Conservation (phyloP, 92 coral and sea anemone genomes). For the Palythoa grandiflora region DNA sequence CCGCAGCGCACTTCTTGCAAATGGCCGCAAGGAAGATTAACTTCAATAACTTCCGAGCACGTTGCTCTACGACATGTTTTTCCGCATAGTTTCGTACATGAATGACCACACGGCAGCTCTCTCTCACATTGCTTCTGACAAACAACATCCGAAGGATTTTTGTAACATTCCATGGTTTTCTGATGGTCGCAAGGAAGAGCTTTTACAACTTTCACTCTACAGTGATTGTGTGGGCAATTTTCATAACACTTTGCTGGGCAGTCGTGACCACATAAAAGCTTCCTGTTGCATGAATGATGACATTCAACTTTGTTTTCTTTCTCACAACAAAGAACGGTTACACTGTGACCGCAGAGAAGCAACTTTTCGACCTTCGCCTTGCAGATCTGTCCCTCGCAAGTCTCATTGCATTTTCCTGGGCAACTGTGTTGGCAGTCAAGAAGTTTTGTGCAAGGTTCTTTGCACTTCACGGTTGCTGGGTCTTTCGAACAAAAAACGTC, state of each 20-base stretch:
- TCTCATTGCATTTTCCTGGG: slow-evolving; percentile 43
- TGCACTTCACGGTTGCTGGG: slow-evolving; percentile 27
- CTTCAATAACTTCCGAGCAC: slow-evolving; percentile 46
- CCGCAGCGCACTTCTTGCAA: slow-evolving; percentile 35
- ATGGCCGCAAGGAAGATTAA: slow-evolving; percentile 51
- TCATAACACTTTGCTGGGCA: slow-evolving; percentile 60
- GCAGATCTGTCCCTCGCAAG: slow-evolving; percentile 52
- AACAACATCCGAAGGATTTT: slow-evolving; percentile 26
- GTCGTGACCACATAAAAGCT: slow-evolving; percentile 61
- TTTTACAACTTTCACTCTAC: slow-evolving; percentile 46
- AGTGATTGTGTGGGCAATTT: slow-evolving; percentile 36
- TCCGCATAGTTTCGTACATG: slow-evolving; percentile 58
- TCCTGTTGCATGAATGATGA: slow-evolving; percentile 31
- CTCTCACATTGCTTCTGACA: slow-evolving; percentile 56
- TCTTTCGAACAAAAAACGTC: slow-evolving; percentile 42
- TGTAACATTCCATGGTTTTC: slow-evolving; percentile 52
- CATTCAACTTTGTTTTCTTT: slow-evolving; percentile 15
- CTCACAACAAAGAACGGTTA: slow-evolving; percentile 54
- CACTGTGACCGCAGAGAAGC: slow-evolving; percentile 60
- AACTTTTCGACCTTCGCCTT: slow-evolving; percentile 33
- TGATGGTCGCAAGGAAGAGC: slow-evolving; percentile 74
- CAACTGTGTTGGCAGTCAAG: slow-evolving; percentile 67
- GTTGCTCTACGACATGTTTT: slow-evolving; percentile 47
- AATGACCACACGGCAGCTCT: slow-evolving; percentile 71
- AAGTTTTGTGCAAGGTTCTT: slow-evolving; percentile 21